A percentile compares a stretch with the other conserved stretches of the same genome.
phyloP scores from a whole-genome alignment of 2,113 vertebrate genomes.

The Puntigrus tetrazona region DNA sequence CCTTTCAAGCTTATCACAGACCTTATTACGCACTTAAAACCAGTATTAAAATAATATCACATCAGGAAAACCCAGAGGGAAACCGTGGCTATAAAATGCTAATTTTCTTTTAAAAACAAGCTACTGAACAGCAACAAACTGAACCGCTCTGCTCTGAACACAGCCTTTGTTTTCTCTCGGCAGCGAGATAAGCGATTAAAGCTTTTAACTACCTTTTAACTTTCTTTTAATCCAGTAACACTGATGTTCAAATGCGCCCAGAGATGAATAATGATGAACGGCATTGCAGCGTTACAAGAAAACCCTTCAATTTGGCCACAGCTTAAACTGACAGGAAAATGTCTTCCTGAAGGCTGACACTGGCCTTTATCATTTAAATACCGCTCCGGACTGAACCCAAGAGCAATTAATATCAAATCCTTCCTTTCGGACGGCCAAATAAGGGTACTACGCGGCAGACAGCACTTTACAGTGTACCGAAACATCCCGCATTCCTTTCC shows the following conservation, averaged over 20 bases:
- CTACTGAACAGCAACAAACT: background rate
- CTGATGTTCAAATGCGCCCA: background rate
- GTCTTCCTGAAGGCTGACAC: background rate
- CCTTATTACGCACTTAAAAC: background rate
- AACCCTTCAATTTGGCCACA: background rate
- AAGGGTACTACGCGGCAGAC: background rate
- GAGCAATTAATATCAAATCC: background rate
- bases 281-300: background rate
- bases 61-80: background rate
- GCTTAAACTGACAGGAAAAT: background rate
- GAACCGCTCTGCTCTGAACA: background rate
- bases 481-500: background rate
- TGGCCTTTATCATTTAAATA: background rate
- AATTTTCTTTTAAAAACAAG: background rate
- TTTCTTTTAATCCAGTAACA: background rate
- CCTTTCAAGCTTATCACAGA: background rate
- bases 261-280: background rate
- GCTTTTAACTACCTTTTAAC: background rate
- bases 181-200: background rate
- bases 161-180: background rate
- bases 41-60: background rate
- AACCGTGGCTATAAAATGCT: background rate
- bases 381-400: background rate
- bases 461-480: background rate
- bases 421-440: background rate